A percentile compares a stretch with the other conserved stretches of the same genome.
These are phyloP conservation scores for Sinohyriopsis cumingii DNA, from an alignment of 2,888 invertebrate species.

Conservation along the genomic window DNA sequence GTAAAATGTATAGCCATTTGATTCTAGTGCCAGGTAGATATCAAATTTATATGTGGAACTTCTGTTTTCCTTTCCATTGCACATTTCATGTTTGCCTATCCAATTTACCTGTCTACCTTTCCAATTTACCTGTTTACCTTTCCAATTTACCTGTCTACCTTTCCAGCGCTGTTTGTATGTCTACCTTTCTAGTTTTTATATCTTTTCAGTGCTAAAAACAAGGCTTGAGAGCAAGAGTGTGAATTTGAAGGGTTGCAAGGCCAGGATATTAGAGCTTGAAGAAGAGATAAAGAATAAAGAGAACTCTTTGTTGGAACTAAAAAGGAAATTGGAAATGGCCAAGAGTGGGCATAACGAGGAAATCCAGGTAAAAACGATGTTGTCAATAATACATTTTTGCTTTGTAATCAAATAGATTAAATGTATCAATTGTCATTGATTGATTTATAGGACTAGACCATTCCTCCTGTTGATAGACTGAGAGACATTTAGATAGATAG, in stretches of 20 bases:
- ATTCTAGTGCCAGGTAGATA: too few relatives aligned
- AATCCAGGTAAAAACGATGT: conserved; percentile 40
- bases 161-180: not conserved
- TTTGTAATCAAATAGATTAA: too few relatives aligned
- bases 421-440: too few relatives aligned
- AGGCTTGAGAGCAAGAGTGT: conserved; percentile 25
- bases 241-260: conserved; percentile 35
- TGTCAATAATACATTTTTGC: not conserved
- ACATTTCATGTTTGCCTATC: not conserved
- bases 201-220: conserved; percentile 38
- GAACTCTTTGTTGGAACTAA: conserved; percentile 45
- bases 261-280: conserved; percentile 38
- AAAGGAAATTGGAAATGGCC: conserved; percentile 43
- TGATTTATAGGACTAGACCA: too few relatives aligned
- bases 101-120: not conserved
- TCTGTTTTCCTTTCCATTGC: not conserved
- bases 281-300: conserved; percentile 47
- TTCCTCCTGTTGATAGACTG: too few relatives aligned
- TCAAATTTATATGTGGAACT: not conserved
- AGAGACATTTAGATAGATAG: too few relatives aligned
- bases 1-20: too few relatives aligned
- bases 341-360: conserved; percentile 54
- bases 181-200: not conserved
- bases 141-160: conserved; percentile 10
- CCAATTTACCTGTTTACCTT: conserved; percentile 2